Evolutionary conservation across 2,113 vertebrate genomes (phyloP).

Genomic region (Merops nubicus): DNA sequence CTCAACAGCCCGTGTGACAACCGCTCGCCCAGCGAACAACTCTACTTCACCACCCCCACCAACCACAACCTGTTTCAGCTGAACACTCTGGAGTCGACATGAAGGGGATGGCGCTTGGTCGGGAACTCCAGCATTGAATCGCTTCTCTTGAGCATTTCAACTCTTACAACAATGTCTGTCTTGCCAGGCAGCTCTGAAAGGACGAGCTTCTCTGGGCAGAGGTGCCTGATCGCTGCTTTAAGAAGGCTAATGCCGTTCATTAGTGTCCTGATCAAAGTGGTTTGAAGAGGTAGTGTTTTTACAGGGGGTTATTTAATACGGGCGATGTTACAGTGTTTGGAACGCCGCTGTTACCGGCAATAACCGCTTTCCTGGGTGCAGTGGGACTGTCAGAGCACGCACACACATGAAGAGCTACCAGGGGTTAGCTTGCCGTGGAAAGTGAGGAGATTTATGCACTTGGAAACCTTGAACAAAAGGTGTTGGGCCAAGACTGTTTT

Average conservation of each 20-base stretch:
- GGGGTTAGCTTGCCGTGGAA: slow-evolving; percentile 52
- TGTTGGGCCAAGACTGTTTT: slow-evolving; percentile 80
- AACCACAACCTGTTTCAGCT: slow-evolving; percentile 97
- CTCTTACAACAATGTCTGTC: slow-evolving; percentile 47
- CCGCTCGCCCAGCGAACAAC: slow-evolving; percentile 87
- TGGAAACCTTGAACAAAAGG: slow-evolving; percentile 76
- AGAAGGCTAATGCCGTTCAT: slow-evolving; percentile 40
- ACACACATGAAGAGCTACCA: slow-evolving; percentile 17
- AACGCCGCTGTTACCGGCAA: slow-evolving; percentile 78
- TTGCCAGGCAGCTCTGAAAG: slow-evolving; percentile 65
- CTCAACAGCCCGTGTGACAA: slow-evolving; percentile 96
- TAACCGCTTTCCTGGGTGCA: slow-evolving; percentile 64
- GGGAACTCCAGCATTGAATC: slow-evolving; percentile 49
- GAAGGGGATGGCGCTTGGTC: slow-evolving; percentile 70
- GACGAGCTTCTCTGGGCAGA: slow-evolving; percentile 62
- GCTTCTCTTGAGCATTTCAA: slow-evolving; percentile 76
- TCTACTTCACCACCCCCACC: slow-evolving; percentile 97
- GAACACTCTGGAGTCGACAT: slow-evolving; percentile 96
- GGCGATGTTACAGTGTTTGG: slow-evolving; percentile 52
- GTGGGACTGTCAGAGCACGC: slow-evolving; percentile 68
- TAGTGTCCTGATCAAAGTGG: slow-evolving; percentile 62
- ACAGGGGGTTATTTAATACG: slow-evolving; percentile 62
- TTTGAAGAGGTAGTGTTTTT: slow-evolving; percentile 71
- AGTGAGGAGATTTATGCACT: slow-evolving; percentile 72
- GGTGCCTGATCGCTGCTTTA: slow-evolving; percentile 66